Evolutionary conservation across 2,113 vertebrate species (phyloP), one percentile per base, ranked within the genome.

Genomic region (Aegotheles bennettii): DNA sequence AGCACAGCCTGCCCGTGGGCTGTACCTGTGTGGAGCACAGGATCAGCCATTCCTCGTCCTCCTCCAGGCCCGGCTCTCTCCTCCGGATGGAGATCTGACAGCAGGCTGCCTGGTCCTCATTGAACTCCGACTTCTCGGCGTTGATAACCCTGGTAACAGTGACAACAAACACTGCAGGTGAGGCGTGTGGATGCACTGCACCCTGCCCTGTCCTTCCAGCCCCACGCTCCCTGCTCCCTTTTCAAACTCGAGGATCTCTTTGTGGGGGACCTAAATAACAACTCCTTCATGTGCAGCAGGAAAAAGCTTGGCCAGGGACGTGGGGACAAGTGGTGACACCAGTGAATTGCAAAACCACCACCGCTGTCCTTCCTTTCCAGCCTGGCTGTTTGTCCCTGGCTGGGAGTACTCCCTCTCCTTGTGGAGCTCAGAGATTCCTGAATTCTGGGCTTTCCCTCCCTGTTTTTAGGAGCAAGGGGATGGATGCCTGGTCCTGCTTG

Each of bases 81-180:
- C 93, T 96, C 61, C 94, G 95, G 70, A 98, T n/a, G 4, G 97
- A 97, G 47, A 98, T 96, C 70, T 97, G 96, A 50, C 97, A 97
- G 74, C 98, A 98, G 50, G 98, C 96, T 0, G 98, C 98, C 82
- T 98, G 98, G 65, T 98, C 98, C 93, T 98, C 98, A 3, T 98
- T 98, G 89, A 97, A 98, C 70, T 98, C 95, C 0, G 98, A 98
- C 86, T 98, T 98, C 81, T 98, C 98, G 0, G 98, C 98, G 9
- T 98, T 98, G 95, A 98, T 98, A 81, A 98, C 97, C 93, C 98
- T 98, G 88, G 51, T 48, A 48, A 48, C 21, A 48, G 23, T 24
- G 61, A 68, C 50, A 60, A 47, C 45, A 81, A 92, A 67, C 0
- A 2, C 16, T 77, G 31, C 48, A 23, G 21, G 77, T 97, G 18